Evolutionary conservation across 2,113 vertebrate species (phyloP), one percentile per base, ranked within the genome.

Genomic region (Pygoscelis adeliae): DNA sequence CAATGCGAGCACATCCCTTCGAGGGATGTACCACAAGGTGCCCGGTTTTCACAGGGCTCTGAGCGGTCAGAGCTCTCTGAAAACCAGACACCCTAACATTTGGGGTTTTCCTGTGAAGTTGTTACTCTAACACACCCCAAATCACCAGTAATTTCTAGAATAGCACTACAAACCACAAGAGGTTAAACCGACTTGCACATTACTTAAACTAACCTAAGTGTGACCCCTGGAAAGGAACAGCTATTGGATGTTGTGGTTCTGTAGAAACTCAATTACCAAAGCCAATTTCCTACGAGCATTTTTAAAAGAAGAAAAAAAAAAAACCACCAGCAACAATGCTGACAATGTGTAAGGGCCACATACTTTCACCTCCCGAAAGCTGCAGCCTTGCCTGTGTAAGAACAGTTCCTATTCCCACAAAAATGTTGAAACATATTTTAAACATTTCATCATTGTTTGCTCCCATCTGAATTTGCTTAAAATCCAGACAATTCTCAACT

Each of bases 211-310:
- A 96, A 97, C 97, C 96, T 83, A 88, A 90, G 91, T 50, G 78
- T 93, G 97, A 97, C 93, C 96, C 82, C 78, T 42, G 67, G 86
- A 92, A 87, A 89, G 78, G 70, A 96, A 80, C 56, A 87, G 87
- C 97, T 85, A 97, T 97, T 95, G 93, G 95, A 95, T 95, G 82
- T 79, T 96, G 95, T 90, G 95, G 97, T 94, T 96, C 96, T 96
- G 94, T 91, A 96, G 95, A 97, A 97, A 96, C 96, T 97, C 96
- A 97, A 96, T 97, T 96, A 97, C 87, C 87, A 96, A 94, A 96
- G 96, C 96, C 70, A 96, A 97, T 96, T 97, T 97, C 96, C 94
- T 97, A 95, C 18, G n/a, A 96, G 71, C 79, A 90, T 94, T 96
- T 73, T 73, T 53, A 18, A 92, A 81, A 89, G 76, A 87, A 55